These are phyloP conservation scores for Chrysolina americana DNA, from an alignment of 2,888 invertebrate genomes.

Conservation along the genomic window DNA sequence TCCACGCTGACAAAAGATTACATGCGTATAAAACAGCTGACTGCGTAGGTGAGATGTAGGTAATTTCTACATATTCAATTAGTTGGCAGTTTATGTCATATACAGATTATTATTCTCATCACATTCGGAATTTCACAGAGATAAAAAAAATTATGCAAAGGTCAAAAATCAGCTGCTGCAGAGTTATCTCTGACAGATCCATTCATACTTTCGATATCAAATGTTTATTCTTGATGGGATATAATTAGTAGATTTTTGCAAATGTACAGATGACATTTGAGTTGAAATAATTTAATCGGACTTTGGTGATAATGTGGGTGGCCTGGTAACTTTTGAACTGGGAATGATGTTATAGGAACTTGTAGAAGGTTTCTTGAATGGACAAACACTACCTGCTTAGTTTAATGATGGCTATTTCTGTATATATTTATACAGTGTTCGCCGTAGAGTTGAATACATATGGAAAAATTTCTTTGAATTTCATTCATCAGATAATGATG, in stretches of 20 bases:
- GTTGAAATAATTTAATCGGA: not conserved
- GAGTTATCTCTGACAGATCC: slow-evolving; percentile 29
- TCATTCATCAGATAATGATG: too few species aligned
- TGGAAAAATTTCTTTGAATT: too few species aligned
- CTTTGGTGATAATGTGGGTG: not conserved
- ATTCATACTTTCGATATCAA: slow-evolving; percentile 29
- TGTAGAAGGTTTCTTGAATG: not conserved
- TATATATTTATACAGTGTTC: too few species aligned
- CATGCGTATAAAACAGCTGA: slow-evolving; percentile 37
- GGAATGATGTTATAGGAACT: too few species aligned
- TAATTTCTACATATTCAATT: slow-evolving; percentile 28
- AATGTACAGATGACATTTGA: not conserved
- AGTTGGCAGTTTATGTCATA: slow-evolving; percentile 9
- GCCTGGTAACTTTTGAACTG: not conserved
- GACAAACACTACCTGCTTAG: too few species aligned
- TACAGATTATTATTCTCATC: not conserved
- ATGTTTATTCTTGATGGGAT: slow-evolving; percentile 9
- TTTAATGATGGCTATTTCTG: too few species aligned
- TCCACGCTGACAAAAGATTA: slow-evolving; percentile 48
- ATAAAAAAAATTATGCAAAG: slow-evolving; percentile 36
- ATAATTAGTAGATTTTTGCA: slow-evolving; percentile 16
- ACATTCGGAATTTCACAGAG: not conserved
- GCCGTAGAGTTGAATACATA: too few species aligned
- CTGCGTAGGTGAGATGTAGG: slow-evolving; percentile 31
- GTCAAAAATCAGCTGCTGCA: slow-evolving; percentile 58